A percentile compares a stretch with the other conserved stretches of the same genome.
Conservation (phyloP, 1,140 invertebrate genomes). For the Solenopsis invicta region DNA sequence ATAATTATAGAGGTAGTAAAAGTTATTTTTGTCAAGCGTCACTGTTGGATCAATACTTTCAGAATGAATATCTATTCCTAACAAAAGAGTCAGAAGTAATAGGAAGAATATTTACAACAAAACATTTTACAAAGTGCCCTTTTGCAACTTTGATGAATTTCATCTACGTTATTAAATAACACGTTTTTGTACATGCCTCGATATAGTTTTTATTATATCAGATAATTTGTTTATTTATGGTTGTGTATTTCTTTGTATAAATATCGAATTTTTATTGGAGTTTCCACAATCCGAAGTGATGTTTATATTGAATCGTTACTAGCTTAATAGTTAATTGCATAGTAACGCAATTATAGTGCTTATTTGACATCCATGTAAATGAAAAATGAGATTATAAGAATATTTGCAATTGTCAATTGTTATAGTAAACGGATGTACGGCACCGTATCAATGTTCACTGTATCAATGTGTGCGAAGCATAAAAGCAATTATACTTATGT, state of each 20-base stretch:
- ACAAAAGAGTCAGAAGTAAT: background rate
- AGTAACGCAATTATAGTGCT: background rate
- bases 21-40: slow-evolving; percentile 52
- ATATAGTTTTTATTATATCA: background rate
- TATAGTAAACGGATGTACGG: background rate
- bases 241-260: background rate
- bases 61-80: slow-evolving; percentile 44
- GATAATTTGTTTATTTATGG: background rate
- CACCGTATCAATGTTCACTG: background rate
- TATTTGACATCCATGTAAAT: background rate
- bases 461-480: background rate
- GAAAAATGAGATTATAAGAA: background rate
- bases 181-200: background rate
- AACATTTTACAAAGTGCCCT: background rate
- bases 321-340: background rate
- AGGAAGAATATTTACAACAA: slow-evolving; percentile 8
- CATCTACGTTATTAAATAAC: background rate
- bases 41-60: slow-evolving; percentile 43
- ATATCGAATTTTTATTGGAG: background rate
- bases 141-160: background rate
- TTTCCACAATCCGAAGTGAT: background rate
- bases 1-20: slow-evolving; percentile 18
- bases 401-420: background rate
- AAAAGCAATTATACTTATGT: slow-evolving; percentile 30
- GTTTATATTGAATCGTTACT: background rate